Evolutionary conservation across 1,140 invertebrate genomes (phyloP).

Genomic region (Orussus abietinus): DNA sequence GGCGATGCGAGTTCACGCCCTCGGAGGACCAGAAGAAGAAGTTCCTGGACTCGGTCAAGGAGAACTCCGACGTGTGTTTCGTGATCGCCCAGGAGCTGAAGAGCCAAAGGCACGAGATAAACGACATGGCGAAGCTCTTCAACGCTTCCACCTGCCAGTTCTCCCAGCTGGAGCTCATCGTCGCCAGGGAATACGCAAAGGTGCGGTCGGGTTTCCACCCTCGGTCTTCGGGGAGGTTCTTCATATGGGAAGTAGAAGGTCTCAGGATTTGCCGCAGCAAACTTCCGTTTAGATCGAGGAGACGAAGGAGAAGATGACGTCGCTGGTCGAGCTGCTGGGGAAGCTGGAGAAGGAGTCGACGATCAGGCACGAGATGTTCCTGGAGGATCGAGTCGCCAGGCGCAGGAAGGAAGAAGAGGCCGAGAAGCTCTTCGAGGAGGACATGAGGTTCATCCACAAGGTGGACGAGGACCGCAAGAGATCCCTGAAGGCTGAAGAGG

Average conservation of each 20-base stretch:
- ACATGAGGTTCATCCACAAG: not conserved
- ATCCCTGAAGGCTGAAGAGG: not conserved
- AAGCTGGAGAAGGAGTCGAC: not conserved
- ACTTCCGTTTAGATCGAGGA: conserved; percentile 11
- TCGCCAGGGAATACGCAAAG: conserved; percentile 8
- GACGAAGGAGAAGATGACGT: conserved; percentile 1
- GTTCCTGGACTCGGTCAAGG: not conserved
- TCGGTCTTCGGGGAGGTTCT: not conserved
- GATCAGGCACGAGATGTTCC: conserved; percentile 7
- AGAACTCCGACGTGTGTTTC: conserved; percentile 7
- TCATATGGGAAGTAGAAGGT: too few relatives aligned
- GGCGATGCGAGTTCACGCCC: too few relatives aligned
- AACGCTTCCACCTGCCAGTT: conserved; percentile 5
- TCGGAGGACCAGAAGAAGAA: too few relatives aligned
- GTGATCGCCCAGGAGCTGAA: conserved; percentile 13
- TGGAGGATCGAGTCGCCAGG: not conserved
- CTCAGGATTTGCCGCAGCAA: too few relatives aligned
- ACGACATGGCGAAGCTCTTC: conserved; percentile 10
- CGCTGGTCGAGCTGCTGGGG: not conserved
- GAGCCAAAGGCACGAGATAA: conserved; percentile 11
- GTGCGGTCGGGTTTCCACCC: not conserved
- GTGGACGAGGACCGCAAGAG: not conserved
- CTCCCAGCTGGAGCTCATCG: not conserved
- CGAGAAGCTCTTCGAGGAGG: not conserved
- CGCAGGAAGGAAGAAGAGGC: not conserved